Conservation (phyloP, 2,113 vertebrate genomes). For the Nycticebus coucang region DNA sequence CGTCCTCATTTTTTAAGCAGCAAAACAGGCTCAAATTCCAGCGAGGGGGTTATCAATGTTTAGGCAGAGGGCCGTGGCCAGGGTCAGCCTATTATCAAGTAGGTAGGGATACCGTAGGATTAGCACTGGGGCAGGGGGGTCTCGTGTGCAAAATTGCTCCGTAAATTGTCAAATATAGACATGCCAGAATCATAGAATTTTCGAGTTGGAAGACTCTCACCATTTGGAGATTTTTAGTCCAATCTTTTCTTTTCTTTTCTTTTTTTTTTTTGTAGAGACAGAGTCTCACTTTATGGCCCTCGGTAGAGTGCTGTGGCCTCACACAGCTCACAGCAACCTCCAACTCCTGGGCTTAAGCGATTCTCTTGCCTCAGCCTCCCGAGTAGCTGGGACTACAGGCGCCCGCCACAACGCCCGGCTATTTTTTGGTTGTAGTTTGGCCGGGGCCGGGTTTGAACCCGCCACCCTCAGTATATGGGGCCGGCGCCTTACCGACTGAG, state of each 20-base stretch:
- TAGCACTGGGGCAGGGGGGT: background rate
- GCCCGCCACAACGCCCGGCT: too few species aligned
- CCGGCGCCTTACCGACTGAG: too few species aligned
- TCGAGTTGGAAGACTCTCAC: background rate
- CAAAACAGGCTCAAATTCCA: background rate
- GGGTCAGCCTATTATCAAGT: background rate
- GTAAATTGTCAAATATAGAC: background rate
- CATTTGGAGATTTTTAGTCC: background rate
- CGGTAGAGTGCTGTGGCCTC: too few species aligned
- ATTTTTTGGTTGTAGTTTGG: too few species aligned
- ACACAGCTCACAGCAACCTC: too few species aligned
- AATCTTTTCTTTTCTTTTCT: background rate
- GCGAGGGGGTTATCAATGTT: background rate
- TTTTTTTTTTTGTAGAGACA: too few species aligned
- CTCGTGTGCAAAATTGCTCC: background rate
- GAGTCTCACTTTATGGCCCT: too few species aligned
- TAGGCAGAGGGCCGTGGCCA: background rate
- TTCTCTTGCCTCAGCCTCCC: too few species aligned
- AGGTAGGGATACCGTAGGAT: background rate
- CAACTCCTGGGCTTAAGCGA: too few species aligned
- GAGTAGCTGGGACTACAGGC: too few species aligned
- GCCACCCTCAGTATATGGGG: too few species aligned
- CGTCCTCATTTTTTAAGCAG: background rate
- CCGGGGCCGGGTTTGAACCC: too few species aligned
- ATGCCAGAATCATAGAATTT: background rate